phyloP scores from a whole-genome alignment of 2,888 invertebrate genomes.

The Athrips mouffetella region DNA sequence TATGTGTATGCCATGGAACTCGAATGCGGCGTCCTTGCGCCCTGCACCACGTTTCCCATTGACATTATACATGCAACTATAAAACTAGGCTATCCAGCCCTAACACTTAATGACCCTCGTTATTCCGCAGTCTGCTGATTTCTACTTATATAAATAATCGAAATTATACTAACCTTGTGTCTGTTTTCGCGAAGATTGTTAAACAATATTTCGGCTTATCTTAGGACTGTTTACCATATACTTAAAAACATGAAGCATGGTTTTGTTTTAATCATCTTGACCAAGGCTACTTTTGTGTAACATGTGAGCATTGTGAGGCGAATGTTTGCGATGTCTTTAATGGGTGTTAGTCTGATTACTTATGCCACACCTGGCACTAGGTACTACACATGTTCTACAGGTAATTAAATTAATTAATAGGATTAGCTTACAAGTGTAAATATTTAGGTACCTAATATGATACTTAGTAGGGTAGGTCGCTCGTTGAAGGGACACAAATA shows the following conservation, averaged over 20 bases:
- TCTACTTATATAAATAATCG: not conserved
- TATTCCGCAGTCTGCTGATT: not conserved
- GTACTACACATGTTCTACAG: too few relatives aligned
- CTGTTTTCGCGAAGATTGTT: slow-evolving; percentile 21
- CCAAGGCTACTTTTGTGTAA: slow-evolving; percentile 1
- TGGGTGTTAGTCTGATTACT: too few relatives aligned
- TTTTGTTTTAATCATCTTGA: slow-evolving; percentile 1
- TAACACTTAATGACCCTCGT: not conserved
- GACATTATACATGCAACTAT: slow-evolving; percentile 30
- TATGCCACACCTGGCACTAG: too few relatives aligned
- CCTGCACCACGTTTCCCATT: slow-evolving; percentile 41
- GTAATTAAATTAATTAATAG: slow-evolving; percentile 4
- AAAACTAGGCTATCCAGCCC: slow-evolving; percentile 16
- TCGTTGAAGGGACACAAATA: too few relatives aligned
- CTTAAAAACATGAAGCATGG: not conserved
- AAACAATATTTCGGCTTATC: not conserved
- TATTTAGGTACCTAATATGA: too few relatives aligned
- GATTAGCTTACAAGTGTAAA: not conserved
- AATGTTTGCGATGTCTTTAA: too few relatives aligned
- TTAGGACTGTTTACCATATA: slow-evolving; percentile 10
- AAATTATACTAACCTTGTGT: slow-evolving; percentile 9
- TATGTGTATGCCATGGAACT: slow-evolving; percentile 45
- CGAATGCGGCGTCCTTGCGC: slow-evolving; percentile 50
- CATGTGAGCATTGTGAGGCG: not conserved
- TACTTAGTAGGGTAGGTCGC: not conserved